Percentiles rank a stretch among this genome's conserved stretches.
phyloP scores from a whole-genome alignment of 2,888 invertebrate species.

The Automeris io region DNA sequence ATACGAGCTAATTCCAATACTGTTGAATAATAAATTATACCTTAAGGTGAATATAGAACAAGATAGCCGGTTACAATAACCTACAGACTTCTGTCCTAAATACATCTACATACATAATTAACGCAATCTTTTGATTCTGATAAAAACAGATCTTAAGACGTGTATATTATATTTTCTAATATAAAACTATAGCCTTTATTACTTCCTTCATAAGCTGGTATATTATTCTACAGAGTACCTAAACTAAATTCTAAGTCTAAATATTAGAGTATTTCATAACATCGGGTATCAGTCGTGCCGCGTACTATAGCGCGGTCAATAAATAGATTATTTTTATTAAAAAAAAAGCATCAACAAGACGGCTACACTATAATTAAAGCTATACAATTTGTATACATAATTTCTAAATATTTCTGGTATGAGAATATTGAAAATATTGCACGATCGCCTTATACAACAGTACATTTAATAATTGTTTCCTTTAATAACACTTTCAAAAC shows the following conservation, averaged over 20 bases:
- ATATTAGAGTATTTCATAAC: conserved; percentile 69
- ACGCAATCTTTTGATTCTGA: too few relatives aligned
- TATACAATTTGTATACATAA: conserved; percentile 74
- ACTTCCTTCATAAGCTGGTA: conserved; percentile 57
- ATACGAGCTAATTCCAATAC: not conserved
- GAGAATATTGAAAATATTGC: conserved; percentile 76
- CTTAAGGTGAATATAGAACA: conserved; percentile 16
- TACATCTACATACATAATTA: not conserved
- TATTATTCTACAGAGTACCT: conserved; percentile 33
- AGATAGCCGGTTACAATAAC: conserved; percentile 30
- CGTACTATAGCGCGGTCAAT: conserved; percentile 64
- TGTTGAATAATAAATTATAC: conserved; percentile 14
- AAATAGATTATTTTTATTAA: conserved; percentile 61
- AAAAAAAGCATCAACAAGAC: conserved; percentile 76
- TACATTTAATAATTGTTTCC: conserved; percentile 34
- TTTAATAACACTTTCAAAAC: conserved; percentile 31
- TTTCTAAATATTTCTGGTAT: conserved; percentile 68
- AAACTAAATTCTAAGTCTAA: conserved; percentile 52
- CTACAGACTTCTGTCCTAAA: conserved; percentile 16
- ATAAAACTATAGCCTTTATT: conserved; percentile 65
- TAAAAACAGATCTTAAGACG: too few relatives aligned
- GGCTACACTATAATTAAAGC: conserved; percentile 72
- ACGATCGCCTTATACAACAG: conserved; percentile 54
- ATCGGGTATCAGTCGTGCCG: conserved; percentile 70
- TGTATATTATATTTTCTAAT: conserved; percentile 47